Evolutionary conservation across 1,140 invertebrate genomes (phyloP), one percentile per base, ranked within the genome.

Genomic region (Metopolophium dirhodum): DNA sequence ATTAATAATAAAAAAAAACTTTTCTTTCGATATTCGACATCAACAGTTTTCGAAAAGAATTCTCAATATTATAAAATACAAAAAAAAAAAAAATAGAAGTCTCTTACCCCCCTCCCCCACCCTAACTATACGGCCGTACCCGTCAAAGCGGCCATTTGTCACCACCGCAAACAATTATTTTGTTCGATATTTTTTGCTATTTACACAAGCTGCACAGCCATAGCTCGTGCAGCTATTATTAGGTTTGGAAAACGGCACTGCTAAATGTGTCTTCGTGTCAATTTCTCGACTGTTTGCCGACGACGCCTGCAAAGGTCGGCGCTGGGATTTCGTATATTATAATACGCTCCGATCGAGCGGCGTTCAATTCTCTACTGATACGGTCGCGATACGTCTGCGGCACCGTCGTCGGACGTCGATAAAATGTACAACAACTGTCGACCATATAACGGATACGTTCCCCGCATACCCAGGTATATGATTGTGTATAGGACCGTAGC

Each of bases 1-100:
- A 77, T 77, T 77, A 77, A 77, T 77, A 77, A 68, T 41, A 41
- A 68, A 18, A 77, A 68, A 77, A 77, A 77, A 77, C 61, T 68
- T 68, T n/a, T 68, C 7, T 2, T 26, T 30, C 9, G 26, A 61
- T 61, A 30, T 30, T 61, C 61, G 30, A 68, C 30, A 3, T 30
- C 26, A n/a, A 68, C 61, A n/a, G 30, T 68, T 30, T 68, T 77
- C 18, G 14, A 77, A 77, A 77, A n/a, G 61, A 18, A 77, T 77
- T 77, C n/a, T 77, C 4, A n/a, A 18, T 37, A 37, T 77, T n/a
- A n/a, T 77, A 4, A n/a, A 77, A n/a, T n/a, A 18, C 30, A n/a
- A 77, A 14, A n/a, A 77, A 77, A 77, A n/a, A n/a, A n/a, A n/a
- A n/a, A n/a, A n/a, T n/a, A 4, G 45, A 8, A 8, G 45, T 47